Percentiles rank a stretch among this genome's conserved stretches.
These are phyloP conservation scores for Catocala nupta DNA, from an alignment of 2,888 invertebrate genomes.

Conservation along the genomic window DNA sequence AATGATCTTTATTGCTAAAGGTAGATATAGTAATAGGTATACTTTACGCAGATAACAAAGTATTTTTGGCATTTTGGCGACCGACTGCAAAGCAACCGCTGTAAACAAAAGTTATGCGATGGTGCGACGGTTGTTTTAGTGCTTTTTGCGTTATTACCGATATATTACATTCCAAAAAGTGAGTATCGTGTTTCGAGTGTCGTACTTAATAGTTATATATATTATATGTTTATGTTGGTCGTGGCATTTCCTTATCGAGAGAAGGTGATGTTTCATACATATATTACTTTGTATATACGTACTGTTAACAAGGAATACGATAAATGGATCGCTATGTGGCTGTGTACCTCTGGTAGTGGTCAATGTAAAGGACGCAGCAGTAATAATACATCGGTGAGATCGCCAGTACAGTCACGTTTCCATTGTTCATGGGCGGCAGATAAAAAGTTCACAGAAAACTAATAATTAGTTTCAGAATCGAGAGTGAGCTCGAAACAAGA, in stretches of 20 bases:
- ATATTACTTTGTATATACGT: slow-evolving; percentile 14
- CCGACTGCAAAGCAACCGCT: slow-evolving; percentile 58
- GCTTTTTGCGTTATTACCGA: slow-evolving; percentile 57
- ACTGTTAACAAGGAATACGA: slow-evolving; percentile 14
- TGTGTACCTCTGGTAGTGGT: slow-evolving; percentile 43
- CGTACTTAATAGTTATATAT: slow-evolving; percentile 40
- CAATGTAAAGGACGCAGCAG: slow-evolving; percentile 53
- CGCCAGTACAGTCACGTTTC: slow-evolving; percentile 83
- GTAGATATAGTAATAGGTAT: slow-evolving; percentile 47
- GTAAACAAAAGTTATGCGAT: slow-evolving; percentile 50
- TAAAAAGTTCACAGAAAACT: slow-evolving; percentile 81
- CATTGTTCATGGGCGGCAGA: slow-evolving; percentile 81
- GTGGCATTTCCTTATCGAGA: slow-evolving; percentile 67
- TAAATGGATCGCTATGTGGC: slow-evolving; percentile 34
- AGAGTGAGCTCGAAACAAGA: slow-evolving; percentile 75
- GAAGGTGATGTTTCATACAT: slow-evolving; percentile 45
- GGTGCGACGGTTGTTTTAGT: slow-evolving; percentile 56
- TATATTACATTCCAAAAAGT: slow-evolving; percentile 62
- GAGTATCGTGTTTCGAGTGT: slow-evolving; percentile 63
- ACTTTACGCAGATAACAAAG: slow-evolving; percentile 53
- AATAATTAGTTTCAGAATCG: slow-evolving; percentile 82
- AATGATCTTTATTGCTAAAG: slow-evolving; percentile 53
- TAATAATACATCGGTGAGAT: slow-evolving; percentile 69
- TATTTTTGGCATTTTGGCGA: slow-evolving; percentile 56
- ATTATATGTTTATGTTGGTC: slow-evolving; percentile 41